phyloP scores from a whole-genome alignment of 1,140 invertebrate genomes.

The Drosophila kurseongensis region DNA sequence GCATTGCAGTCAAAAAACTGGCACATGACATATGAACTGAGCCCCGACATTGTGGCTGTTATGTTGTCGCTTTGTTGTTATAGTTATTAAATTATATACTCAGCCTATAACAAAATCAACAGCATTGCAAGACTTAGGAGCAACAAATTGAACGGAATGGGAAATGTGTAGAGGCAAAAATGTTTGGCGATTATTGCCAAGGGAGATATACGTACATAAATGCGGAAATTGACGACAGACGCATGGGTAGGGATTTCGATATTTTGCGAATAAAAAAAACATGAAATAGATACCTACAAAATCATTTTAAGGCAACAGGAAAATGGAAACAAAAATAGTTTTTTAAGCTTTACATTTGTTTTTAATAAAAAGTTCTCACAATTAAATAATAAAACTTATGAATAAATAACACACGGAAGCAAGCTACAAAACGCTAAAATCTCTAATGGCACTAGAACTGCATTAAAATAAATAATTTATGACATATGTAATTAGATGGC shows the following conservation, averaged over 20 bases:
- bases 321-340: too few species aligned
- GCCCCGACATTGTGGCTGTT: slow-evolving; percentile 20
- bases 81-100: slow-evolving; percentile 80
- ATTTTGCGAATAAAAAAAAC: not conserved
- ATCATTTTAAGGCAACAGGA: not conserved
- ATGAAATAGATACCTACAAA: not conserved
- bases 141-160: not conserved
- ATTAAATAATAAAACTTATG: too few species aligned
- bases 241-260: slow-evolving; percentile 7
- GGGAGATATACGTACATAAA: slow-evolving; percentile 48
- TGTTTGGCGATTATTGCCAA: slow-evolving; percentile 76
- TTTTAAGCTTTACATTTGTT: too few species aligned
- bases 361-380: too few species aligned
- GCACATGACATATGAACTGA: slow-evolving; percentile 80
- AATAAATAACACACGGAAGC: too few species aligned
- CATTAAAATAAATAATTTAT: too few species aligned
- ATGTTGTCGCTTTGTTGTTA: slow-evolving; percentile 62
- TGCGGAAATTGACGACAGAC: slow-evolving; percentile 31
- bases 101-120: slow-evolving; percentile 56
- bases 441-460: too few species aligned
- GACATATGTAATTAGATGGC: too few species aligned
- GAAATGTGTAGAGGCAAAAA: slow-evolving; percentile 22
- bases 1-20: slow-evolving; percentile 77
- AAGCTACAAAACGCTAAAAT: too few species aligned
- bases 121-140: slow-evolving; percentile 20